phyloP scores from a whole-genome alignment of 2,888 invertebrate species.

The Netelia fuscicornis region DNA sequence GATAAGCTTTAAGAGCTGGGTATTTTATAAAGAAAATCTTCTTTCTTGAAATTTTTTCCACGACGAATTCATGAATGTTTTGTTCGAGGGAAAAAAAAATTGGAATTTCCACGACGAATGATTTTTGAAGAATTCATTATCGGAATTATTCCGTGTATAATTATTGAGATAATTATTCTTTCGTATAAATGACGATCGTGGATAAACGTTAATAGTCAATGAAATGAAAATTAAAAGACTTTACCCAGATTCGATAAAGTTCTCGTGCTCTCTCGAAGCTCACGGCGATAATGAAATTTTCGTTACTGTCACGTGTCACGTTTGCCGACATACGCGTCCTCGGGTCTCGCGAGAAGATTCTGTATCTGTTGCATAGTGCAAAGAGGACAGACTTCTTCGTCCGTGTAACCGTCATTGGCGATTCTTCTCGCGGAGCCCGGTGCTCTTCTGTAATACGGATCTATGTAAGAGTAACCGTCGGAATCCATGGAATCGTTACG shows the following conservation, averaged over 20 bases:
- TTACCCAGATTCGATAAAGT: neutral
- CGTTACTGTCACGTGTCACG: constrained; percentile 74
- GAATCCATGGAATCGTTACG: constrained; percentile 73
- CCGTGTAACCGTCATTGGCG: constrained; percentile 72
- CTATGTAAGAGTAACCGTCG: constrained; percentile 80
- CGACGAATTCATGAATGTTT: too few species aligned
- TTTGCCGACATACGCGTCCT: constrained; percentile 76
- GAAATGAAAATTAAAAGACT: neutral
- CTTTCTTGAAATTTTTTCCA: neutral
- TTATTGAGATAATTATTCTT: neutral
- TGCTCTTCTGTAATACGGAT: constrained; percentile 70
- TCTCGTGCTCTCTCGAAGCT: constrained; percentile 17
- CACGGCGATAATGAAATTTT: neutral
- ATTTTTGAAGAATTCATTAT: too few species aligned
- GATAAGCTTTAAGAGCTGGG: neutral
- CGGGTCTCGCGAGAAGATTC: constrained; percentile 78
- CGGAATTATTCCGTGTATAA: too few species aligned
- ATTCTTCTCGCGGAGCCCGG: constrained; percentile 76
- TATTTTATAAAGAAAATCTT: constrained; percentile 7
- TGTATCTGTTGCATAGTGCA: constrained; percentile 82
- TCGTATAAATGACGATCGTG: too few species aligned
- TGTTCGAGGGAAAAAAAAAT: too few species aligned
- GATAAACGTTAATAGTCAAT: too few species aligned
- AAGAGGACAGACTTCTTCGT: constrained; percentile 81
- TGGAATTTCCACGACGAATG: too few species aligned